A percentile compares a stretch with the other conserved stretches of the same genome.
These are phyloP conservation scores for Acanthococcus lagerstroemiae DNA, from an alignment of 2,888 invertebrate genomes.

Conservation along the genomic window DNA sequence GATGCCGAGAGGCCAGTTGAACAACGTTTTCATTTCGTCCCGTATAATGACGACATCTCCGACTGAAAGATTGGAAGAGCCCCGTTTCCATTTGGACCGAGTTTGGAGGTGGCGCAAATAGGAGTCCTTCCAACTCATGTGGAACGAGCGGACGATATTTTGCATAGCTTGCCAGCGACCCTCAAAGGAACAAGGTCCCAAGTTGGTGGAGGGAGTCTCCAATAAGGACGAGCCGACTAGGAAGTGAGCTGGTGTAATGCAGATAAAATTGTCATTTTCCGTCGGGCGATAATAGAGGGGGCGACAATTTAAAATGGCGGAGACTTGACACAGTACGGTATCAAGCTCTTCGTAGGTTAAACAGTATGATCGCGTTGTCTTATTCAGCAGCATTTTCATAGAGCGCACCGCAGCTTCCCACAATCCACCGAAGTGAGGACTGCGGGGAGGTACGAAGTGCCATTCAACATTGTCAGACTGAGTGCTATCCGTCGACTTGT, in stretches of 20 bases:
- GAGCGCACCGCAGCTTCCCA: neutral
- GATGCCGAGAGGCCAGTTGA: too few relatives aligned
- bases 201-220: neutral
- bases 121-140: too few relatives aligned
- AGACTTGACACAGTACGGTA: conserved; percentile 37
- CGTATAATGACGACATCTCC: too few relatives aligned
- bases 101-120: too few relatives aligned
- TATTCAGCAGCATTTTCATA: neutral
- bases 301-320: conserved; percentile 38
- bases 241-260: conserved; percentile 40
- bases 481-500: neutral
- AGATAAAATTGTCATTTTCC: conserved; percentile 34
- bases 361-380: neutral
- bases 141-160: neutral
- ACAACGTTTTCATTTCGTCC: too few relatives aligned
- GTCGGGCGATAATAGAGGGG: conserved; percentile 37
- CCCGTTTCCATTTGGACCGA: too few relatives aligned
- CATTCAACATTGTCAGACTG: neutral
- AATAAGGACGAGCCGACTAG: conserved; percentile 36
- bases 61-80: too few relatives aligned
- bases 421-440: neutral
- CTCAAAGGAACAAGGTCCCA: neutral
- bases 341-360: conserved; percentile 38
- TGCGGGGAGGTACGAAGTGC: neutral
- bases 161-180: neutral